A percentile compares a stretch with the other conserved stretches of the same genome.
Evolutionary conservation across 2,888 invertebrate genomes (phyloP).

Genomic region (Hedya salicella): DNA sequence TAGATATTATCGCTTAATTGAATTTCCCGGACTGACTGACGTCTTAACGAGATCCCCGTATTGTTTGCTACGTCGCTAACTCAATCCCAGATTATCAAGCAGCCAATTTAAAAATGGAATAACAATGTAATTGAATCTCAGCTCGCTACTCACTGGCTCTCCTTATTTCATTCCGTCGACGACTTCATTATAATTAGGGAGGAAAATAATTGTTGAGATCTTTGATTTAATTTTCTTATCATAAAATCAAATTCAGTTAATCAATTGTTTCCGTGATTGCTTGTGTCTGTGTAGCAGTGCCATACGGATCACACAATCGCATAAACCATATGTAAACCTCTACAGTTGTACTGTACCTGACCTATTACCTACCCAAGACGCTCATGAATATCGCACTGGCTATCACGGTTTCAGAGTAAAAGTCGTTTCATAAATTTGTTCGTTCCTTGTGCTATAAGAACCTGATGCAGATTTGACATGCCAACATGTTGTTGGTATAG

Average conservation of each 20-base stretch:
- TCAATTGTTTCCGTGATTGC: neutral
- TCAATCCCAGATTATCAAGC: constrained; percentile 34
- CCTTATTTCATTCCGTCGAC: constrained; percentile 31
- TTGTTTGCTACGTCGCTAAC: constrained; percentile 38
- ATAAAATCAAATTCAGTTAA: neutral
- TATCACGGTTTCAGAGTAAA: no score
- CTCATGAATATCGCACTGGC: no score
- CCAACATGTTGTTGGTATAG: no score
- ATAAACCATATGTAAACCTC: no score
- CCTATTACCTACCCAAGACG: no score
- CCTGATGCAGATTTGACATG: no score
- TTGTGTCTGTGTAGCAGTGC: no score
- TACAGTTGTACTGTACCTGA: no score
- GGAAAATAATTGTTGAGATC: constrained; percentile 37
- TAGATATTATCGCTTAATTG: constrained; percentile 15
- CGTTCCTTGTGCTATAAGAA: no score
- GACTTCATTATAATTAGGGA: constrained; percentile 31
- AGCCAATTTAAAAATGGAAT: constrained; percentile 44
- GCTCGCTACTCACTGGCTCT: constrained; percentile 34
- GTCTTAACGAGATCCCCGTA: constrained; percentile 36
- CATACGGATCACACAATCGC: no score
- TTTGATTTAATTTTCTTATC: constrained; percentile 17
- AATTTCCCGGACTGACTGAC: constrained; percentile 13
- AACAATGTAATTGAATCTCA: constrained; percentile 38
- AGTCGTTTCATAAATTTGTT: no score